Percentiles rank a stretch among this genome's conserved stretches.
Conservation (phyloP, 2,113 vertebrate species). For the Phylloscopus trochilus region DNA sequence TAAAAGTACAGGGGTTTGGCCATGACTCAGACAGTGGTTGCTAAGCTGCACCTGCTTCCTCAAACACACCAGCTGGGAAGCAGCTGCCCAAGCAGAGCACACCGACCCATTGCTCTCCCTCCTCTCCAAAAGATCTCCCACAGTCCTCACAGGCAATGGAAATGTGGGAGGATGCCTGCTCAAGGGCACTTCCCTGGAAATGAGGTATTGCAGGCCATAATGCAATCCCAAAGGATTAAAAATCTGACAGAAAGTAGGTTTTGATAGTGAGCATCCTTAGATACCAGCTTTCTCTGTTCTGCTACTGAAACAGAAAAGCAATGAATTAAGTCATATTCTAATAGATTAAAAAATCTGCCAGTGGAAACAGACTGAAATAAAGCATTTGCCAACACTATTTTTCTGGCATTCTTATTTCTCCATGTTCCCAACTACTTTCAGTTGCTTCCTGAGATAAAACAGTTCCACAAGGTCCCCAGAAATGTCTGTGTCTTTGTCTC, state of each 20-base stretch:
- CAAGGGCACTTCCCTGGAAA: background rate
- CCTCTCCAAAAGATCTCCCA: background rate
- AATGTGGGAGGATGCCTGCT: background rate
- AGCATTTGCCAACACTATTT: background rate
- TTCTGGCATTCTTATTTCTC: background rate
- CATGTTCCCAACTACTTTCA: background rate
- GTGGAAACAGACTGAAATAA: background rate
- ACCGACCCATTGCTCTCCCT: fast-evolving
- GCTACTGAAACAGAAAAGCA: background rate
- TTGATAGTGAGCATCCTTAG: background rate
- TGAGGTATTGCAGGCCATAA: background rate
- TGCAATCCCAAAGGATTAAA: background rate
- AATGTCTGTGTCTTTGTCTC: background rate
- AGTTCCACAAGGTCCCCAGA: background rate
- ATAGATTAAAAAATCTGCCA: background rate
- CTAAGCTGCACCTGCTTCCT: background rate
- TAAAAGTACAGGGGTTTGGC: background rate
- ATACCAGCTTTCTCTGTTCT: background rate
- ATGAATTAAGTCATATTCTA: background rate
- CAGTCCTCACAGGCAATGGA: background rate
- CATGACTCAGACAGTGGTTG: background rate
- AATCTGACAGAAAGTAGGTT: background rate
- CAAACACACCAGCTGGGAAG: background rate
- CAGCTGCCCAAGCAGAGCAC: background rate
- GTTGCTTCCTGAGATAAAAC: background rate